Evolutionary conservation across 1,140 invertebrate species (phyloP), one percentile per base, ranked within the genome.

Genomic region (Ceratina japonica): DNA sequence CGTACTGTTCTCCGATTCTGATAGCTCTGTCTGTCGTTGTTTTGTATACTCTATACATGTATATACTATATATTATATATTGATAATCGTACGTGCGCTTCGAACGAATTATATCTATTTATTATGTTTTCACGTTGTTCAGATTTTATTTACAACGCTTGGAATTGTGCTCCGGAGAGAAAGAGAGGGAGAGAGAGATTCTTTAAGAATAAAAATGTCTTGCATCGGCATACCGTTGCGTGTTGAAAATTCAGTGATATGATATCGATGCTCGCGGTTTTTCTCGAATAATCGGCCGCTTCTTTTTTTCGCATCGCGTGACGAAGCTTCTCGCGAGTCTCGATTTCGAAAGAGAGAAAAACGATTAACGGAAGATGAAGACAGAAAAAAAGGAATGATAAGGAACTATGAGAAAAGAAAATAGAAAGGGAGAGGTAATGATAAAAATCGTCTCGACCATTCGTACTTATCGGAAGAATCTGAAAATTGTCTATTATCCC

Each of bases 321-420:
- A 74, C 15, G 56, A 63, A 75, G 59, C 54, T 75, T 75, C 65
- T 80, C 59, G 59, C 59, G 79, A 80, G 65, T 58, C 65, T 66
- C 20, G 31, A 18, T 27, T 62, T 24, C 24, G 18, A 16, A 56
- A 3, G 0, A 54, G 27, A 4, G 13, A 27, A 63, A 44, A 44
- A 71, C 69, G 69, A 37, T 56, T 20, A 24, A 58, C 15, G 27
- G n/a, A 15, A 18, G 31, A 49, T 10, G 18, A 44, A 10, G 10
- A 44, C 37, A 44, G 5, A 7, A 8, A 44, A 8, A 61, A 8
- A 49, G 0, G 44, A 44, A 20, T 22, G 2, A 61, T 37, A 16
- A 15, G 13, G 20, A n/a, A 3, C 5, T 2, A 51, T 22, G 22
- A 0, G n/a, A 0, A 27, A 20, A 1, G 13, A 44, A n/a, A 15